Evolutionary conservation across 2,113 vertebrate genomes (phyloP).

Genomic region (Eurypyga helias): DNA sequence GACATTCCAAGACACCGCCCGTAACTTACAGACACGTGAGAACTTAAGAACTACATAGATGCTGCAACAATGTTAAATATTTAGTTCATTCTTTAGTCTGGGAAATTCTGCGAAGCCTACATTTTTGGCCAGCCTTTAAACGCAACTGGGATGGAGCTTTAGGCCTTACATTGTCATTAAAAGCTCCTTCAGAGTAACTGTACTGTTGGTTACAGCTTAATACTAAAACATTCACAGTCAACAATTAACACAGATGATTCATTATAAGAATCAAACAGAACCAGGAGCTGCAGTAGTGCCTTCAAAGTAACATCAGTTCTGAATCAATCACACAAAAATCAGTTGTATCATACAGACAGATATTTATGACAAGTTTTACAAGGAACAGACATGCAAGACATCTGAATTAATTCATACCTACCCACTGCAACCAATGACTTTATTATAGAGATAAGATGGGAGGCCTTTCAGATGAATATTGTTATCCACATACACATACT

Average conservation of each 20-base stretch:
- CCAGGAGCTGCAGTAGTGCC: background rate
- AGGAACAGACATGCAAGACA: background rate
- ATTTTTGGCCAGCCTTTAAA: background rate
- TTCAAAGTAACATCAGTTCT: background rate
- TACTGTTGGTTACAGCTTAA: background rate
- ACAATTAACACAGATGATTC: constrained; percentile 17
- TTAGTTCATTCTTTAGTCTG: background rate
- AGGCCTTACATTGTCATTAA: background rate
- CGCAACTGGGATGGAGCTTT: background rate
- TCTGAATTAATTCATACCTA: constrained; percentile 65
- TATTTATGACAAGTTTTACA: background rate
- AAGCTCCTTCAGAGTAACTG: constrained; percentile 7
- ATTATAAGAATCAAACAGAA: background rate
- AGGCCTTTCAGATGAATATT: constrained; percentile 84
- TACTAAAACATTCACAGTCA: background rate
- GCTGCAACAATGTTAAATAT: background rate
- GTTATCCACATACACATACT: constrained; percentile 95
- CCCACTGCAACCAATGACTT: constrained; percentile 96
- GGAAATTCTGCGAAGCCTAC: background rate
- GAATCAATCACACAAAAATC: background rate
- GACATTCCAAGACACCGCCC: background rate
- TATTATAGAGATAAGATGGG: constrained; percentile 91
- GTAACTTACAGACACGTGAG: background rate
- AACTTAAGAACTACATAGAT: background rate
- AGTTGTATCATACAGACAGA: background rate